These are phyloP conservation scores for Montipora capricornis DNA, from an alignment of 64 coral and sea anemone genomes.

Conservation along the genomic window DNA sequence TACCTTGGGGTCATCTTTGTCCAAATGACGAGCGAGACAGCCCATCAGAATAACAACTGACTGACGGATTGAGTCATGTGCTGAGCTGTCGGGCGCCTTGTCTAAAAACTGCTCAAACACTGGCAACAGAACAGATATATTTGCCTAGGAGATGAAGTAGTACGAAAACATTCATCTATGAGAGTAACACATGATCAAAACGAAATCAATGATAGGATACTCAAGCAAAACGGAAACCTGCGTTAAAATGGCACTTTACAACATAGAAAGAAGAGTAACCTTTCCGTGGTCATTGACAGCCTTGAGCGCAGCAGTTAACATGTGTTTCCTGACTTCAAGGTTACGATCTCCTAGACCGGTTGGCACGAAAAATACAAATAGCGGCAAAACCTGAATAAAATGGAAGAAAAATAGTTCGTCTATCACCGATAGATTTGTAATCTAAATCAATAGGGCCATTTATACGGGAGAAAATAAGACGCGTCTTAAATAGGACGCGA, in stretches of 20 bases:
- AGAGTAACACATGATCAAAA: background rate
- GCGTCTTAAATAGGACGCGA: too few relatives aligned
- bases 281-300: constrained; percentile 94
- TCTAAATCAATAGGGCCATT: too few relatives aligned
- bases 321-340: constrained; percentile 85
- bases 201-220: too few relatives aligned
- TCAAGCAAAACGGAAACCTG: background rate
- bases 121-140: constrained; percentile 75
- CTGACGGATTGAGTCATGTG: constrained; percentile 91
- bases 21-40: constrained; percentile 91
- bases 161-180: background rate
- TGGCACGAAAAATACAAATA: constrained; percentile 96
- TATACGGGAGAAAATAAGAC: too few relatives aligned
- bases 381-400: constrained; percentile 64
- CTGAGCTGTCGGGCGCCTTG: constrained; percentile 81
- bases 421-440: background rate
- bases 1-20: constrained; percentile 97
- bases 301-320: constrained; percentile 88
- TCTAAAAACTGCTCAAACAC: constrained; percentile 97
- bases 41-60: constrained; percentile 99
- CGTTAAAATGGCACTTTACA: too few relatives aligned
- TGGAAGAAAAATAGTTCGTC: background rate
- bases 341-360: constrained; percentile 92
- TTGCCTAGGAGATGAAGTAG: constrained; percentile 52
- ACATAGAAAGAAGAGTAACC: constrained; percentile 68